Evolutionary conservation across 2,113 vertebrate species (phyloP), one percentile per base, ranked within the genome.

Genomic region (Lasiurus borealis): DNA sequence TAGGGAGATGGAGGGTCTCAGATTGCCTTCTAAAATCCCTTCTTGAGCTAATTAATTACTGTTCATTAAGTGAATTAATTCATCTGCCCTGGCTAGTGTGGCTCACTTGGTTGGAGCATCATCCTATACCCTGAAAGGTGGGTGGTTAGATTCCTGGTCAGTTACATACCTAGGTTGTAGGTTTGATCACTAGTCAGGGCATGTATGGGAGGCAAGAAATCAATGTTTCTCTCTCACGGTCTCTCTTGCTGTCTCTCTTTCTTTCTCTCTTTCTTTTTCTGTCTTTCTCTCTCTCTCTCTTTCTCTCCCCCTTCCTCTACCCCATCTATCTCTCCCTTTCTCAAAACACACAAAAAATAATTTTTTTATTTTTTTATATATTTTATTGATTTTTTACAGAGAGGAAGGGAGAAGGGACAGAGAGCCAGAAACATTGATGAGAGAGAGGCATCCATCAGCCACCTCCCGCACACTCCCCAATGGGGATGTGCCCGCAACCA

Each of bases 1-100:
- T 62, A 62, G n/a, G 54, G 34, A 93, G 48, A 64, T 8, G 18
- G 14, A 90, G 27, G 15, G 6, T 85, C 77, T 92, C 93, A 54
- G 50, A 54, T 19, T 71, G 80, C 40, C 84, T 86, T 91, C 52
- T 80, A 50, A 91, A 96, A 87, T 84, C 64, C 71, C 76, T 95
- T 75, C 25, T 14, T 71, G 40, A 76, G 88, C 27, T 85, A 83
- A 73, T 69, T 73, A 76, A 46, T 80, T 68, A 88, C 80, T 81
- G 46, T 0, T 73, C 34, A 50, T 81, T 95, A 90, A 92, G 25
- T 59, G 9, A 88, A 80, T 36, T 46, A 5, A 50, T 52, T 18
- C 46, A 84, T 77, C n/a, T 66, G 13, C 29, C 29, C 13, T 66
- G 29, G 64, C 29, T n/a, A 15, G 29, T 66, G 64, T n/a, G 14